Conservation (phyloP, 1,140 invertebrate genomes). For the Pogonomyrmex californicus region DNA sequence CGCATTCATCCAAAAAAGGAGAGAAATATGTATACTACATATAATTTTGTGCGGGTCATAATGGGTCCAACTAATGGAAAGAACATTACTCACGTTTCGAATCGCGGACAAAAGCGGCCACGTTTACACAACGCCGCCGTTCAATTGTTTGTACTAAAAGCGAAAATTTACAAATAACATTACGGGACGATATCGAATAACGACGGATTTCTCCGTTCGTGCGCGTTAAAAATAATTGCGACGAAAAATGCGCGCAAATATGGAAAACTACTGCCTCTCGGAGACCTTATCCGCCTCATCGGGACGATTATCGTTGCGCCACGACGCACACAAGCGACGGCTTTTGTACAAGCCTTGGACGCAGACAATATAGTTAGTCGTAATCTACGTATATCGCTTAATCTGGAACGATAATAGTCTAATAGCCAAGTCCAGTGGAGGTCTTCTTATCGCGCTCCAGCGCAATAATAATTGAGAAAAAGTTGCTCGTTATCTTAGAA, state of each 20-base stretch:
- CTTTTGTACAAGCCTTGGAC: neutral
- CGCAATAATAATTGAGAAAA: slow-evolving; percentile 48
- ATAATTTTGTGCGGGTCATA: slow-evolving; percentile 33
- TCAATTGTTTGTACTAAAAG: neutral
- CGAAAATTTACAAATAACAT: slow-evolving; percentile 38
- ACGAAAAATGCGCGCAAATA: slow-evolving; percentile 12
- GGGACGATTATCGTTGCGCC: slow-evolving; percentile 39
- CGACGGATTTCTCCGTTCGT: neutral
- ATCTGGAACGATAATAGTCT: slow-evolving; percentile 41
- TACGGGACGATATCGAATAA: neutral
- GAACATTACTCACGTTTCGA: slow-evolving; percentile 46
- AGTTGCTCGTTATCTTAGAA: slow-evolving; percentile 35
- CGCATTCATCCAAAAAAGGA: slow-evolving; percentile 44
- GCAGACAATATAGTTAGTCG: neutral
- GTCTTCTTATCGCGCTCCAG: slow-evolving; percentile 43
- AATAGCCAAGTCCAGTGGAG: slow-evolving; percentile 5
- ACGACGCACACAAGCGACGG: neutral
- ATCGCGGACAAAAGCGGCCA: slow-evolving; percentile 37
- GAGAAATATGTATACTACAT: slow-evolving; percentile 32
- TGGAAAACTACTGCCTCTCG: neutral
- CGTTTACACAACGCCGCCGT: slow-evolving; percentile 19
- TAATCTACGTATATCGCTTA: slow-evolving; percentile 3
- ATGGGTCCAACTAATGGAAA: slow-evolving; percentile 54
- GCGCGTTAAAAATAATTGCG: slow-evolving; percentile 38
- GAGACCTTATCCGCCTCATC: slow-evolving; percentile 29